Percentiles rank a stretch among this genome's conserved stretches.
Conservation (phyloP, 1,140 invertebrate genomes). For the Drosophila erecta region DNA sequence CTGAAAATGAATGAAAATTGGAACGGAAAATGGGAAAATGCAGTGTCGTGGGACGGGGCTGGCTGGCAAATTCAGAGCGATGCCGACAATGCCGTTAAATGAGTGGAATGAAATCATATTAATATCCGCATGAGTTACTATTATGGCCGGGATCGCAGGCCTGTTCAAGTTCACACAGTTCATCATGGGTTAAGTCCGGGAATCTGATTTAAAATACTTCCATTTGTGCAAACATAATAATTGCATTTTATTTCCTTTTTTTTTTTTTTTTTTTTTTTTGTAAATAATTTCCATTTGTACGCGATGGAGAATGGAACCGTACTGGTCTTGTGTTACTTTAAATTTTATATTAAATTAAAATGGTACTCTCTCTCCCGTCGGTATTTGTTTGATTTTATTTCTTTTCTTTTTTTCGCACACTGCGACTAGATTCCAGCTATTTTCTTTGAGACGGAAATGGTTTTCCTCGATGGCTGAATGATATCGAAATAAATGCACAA, state of each 20-base stretch:
- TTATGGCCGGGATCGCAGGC: constrained; percentile 16
- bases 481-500: constrained; percentile 18
- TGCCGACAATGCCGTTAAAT: constrained; percentile 25
- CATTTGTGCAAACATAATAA: not conserved
- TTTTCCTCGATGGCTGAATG: not conserved
- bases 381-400: not conserved
- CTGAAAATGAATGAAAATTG: constrained; percentile 24
- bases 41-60: not conserved
- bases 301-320: not conserved
- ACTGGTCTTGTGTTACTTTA: not conserved
- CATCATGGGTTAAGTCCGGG: constrained; percentile 8
- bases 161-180: constrained; percentile 32
- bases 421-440: not conserved
- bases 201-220: not conserved
- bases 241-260: not conserved
- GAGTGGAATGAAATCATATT: constrained; percentile 36
- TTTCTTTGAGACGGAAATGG: constrained; percentile 3
- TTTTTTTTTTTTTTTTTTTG: not conserved
- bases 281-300: not conserved
- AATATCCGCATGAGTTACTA: constrained; percentile 22
- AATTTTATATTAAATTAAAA: not conserved
- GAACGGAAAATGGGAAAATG: constrained; percentile 17
- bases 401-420: not conserved
- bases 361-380: no score
- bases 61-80: not conserved